These are phyloP conservation scores for Brachionus asplanchnoidis DNA, from an alignment of 1,140 invertebrate genomes.

Conservation along the genomic window DNA sequence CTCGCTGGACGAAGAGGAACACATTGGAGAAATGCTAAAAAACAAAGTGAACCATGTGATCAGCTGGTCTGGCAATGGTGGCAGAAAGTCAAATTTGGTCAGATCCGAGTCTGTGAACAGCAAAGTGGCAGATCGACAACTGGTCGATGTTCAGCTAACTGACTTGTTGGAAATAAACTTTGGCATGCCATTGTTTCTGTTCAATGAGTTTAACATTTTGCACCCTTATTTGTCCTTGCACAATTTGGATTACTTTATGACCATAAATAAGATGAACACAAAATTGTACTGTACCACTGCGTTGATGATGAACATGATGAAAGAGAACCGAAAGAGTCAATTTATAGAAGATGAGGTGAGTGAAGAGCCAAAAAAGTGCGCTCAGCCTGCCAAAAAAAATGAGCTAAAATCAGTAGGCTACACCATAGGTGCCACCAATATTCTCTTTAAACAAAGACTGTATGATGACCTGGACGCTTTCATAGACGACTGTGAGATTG, in stretches of 20 bases:
- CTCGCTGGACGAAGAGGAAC: neutral
- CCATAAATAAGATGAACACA: conserved; percentile 31
- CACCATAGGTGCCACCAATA: conserved; percentile 91
- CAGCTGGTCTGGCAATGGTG: neutral
- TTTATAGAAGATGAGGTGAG: neutral
- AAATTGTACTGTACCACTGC: conserved; percentile 36
- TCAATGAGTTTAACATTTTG: conserved; percentile 75
- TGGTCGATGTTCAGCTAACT: neutral
- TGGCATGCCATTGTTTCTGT: conserved; percentile 42
- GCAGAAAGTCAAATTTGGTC: neutral
- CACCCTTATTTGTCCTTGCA: conserved; percentile 91
- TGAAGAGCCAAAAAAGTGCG: neutral
- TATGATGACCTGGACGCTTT: conserved; percentile 46
- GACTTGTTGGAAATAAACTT: conserved; percentile 37
- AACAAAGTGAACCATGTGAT: conserved; percentile 11
- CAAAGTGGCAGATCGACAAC: neutral
- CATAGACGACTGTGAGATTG: conserved; percentile 74
- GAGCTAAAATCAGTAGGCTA: conserved; percentile 68
- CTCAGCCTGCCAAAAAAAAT: neutral
- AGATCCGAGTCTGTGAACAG: neutral
- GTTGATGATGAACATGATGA: conserved; percentile 42
- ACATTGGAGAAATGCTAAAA: conserved; percentile 30
- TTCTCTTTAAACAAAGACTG: conserved; percentile 85
- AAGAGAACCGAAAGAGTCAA: conserved; percentile 1
- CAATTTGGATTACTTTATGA: conserved; percentile 77